phyloP scores from a whole-genome alignment of 1,140 invertebrate genomes.

The Halictus rubicundus region DNA sequence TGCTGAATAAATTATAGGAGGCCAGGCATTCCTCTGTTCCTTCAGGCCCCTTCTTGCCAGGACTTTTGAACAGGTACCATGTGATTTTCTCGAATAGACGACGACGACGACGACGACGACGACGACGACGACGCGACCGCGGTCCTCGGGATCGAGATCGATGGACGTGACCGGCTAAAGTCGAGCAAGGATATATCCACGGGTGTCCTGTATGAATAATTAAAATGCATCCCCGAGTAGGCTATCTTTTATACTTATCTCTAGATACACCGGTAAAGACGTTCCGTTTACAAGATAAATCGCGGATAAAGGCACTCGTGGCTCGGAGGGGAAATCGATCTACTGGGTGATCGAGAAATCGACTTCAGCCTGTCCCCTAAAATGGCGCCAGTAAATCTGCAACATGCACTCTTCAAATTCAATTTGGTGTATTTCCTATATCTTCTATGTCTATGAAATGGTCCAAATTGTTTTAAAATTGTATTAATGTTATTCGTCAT shows the following conservation, averaged over 20 bases:
- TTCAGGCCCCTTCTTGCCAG: background rate
- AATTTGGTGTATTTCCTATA: too few species aligned
- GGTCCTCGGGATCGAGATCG: slow-evolving; percentile 29
- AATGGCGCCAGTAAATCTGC: too few species aligned
- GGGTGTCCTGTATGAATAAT: slow-evolving; percentile 47
- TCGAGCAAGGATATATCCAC: slow-evolving; percentile 45
- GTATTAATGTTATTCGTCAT: too few species aligned
- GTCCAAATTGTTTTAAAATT: too few species aligned
- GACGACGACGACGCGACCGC: background rate
- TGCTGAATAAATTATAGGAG: slow-evolving; percentile 32
- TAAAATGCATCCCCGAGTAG: slow-evolving; percentile 38
- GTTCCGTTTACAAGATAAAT: slow-evolving; percentile 32
- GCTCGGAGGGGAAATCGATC: background rate
- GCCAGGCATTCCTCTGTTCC: background rate
- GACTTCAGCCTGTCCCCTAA: background rate
- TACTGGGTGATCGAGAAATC: background rate
- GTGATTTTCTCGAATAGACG: slow-evolving; percentile 43
- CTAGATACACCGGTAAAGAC: slow-evolving; percentile 22
- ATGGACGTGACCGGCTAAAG: slow-evolving; percentile 38
- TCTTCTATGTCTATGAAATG: too few species aligned
- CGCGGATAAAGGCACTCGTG: slow-evolving; percentile 6
- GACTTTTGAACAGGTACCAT: slow-evolving; percentile 9
- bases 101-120: background rate
- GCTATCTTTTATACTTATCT: slow-evolving; percentile 42
- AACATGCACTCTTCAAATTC: too few species aligned